Conservation (phyloP, 2,113 vertebrate species). For the Bostrychus sinensis region DNA sequence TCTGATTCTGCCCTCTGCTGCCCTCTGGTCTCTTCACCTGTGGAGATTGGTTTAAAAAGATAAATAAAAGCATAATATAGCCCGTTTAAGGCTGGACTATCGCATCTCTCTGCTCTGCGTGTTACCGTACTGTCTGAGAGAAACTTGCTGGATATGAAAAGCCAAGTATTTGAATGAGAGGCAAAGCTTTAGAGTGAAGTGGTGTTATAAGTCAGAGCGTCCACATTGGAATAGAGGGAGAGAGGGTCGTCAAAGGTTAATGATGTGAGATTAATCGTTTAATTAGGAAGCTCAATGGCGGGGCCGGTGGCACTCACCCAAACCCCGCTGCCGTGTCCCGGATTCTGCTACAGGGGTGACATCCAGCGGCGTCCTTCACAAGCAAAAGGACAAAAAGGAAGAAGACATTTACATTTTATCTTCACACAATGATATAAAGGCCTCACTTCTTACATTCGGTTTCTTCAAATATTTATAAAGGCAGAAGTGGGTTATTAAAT, state of each 20-base stretch:
- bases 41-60: too few species aligned
- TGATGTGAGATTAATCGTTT: slow-evolving; percentile 79
- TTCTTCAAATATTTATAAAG: slow-evolving; percentile 4
- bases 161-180: slow-evolving; percentile 9
- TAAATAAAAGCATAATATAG: too few species aligned
- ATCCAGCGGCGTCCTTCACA: slow-evolving; percentile 53
- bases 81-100: too few species aligned
- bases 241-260: slow-evolving; percentile 68
- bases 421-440: slow-evolving; percentile 4
- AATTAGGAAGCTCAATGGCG: slow-evolving; percentile 69
- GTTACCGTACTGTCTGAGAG: too few species aligned
- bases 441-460: slow-evolving; percentile 7
- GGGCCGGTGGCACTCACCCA: slow-evolving; percentile 61
- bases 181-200: slow-evolving; percentile 25
- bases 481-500: neutral
- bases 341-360: slow-evolving; percentile 46
- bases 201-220: slow-evolving; percentile 48
- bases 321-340: slow-evolving; percentile 51
- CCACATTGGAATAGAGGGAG: slow-evolving; percentile 59
- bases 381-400: slow-evolving; percentile 37
- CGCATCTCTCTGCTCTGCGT: too few species aligned
- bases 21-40: too few species aligned
- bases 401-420: slow-evolving; percentile 30
- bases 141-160: neutral
- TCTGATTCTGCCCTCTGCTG: too few species aligned